Evolutionary conservation across 2,797 vertebrate species (phyloP).

Genomic region (Sparus aurata): DNA sequence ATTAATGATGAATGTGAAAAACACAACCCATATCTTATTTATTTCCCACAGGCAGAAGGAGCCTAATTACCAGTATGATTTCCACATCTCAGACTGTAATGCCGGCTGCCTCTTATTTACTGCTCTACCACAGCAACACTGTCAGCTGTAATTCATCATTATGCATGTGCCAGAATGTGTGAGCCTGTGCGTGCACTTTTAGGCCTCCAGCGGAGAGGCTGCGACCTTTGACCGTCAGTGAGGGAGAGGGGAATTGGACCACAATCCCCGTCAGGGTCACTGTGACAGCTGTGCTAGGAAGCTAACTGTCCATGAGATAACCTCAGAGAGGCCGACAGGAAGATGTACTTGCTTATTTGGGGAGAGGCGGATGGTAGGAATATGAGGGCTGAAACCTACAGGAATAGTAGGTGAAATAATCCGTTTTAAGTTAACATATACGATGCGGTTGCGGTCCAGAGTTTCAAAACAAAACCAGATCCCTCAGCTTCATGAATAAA

Average conservation of each 20-base stretch:
- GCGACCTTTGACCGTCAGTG: constrained; percentile 44
- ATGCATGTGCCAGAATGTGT: constrained; percentile 18
- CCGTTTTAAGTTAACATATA: background rate
- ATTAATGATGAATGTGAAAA: constrained; percentile 16
- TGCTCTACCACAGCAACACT: constrained; percentile 4
- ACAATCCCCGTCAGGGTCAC: constrained; percentile 49
- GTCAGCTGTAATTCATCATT: constrained; percentile 31
- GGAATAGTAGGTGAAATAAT: constrained; percentile 17
- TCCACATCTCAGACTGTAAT: background rate
- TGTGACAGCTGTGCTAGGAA: constrained; percentile 50
- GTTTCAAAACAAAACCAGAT: constrained; percentile 27
- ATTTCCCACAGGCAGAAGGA: constrained; percentile 1
- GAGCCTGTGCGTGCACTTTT: constrained; percentile 8
- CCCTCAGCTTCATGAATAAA: constrained; percentile 16
- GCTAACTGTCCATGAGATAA: constrained; percentile 46
- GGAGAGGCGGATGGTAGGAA: constrained; percentile 7
- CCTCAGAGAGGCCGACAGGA: constrained; percentile 20
- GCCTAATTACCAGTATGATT: background rate
- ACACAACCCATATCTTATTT: constrained; percentile 14
- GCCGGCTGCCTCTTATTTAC: constrained; percentile 9
- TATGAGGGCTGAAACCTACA: background rate
- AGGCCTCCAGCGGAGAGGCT: constrained; percentile 7
- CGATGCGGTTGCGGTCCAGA: background rate
- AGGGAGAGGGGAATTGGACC: constrained; percentile 40
- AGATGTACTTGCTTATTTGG: constrained; percentile 4